Conservation (phyloP, 30 jellyfish, hydroid and myxozoan species). For the Calvadosia cruxmelitensis region DNA sequence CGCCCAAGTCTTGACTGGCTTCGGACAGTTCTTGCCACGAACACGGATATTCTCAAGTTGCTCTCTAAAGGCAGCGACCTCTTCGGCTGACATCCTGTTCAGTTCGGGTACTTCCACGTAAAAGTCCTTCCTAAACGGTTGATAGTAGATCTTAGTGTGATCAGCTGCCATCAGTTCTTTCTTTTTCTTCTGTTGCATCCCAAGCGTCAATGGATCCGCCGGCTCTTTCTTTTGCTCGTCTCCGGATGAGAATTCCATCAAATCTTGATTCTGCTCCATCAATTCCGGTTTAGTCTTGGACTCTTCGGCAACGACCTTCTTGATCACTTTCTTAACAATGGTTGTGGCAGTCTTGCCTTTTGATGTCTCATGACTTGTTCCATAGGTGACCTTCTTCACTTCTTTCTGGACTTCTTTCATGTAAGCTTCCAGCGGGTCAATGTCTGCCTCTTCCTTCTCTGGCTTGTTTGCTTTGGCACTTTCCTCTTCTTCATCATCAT, state of each 20-base stretch:
- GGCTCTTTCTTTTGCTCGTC: slow-evolving; percentile 54
- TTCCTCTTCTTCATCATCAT: slow-evolving; percentile 74
- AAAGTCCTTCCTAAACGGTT: slow-evolving; percentile 65
- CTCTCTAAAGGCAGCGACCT: slow-evolving; percentile 66
- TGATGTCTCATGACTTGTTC: background rate
- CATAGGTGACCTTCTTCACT: slow-evolving; percentile 40
- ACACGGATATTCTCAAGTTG: slow-evolving; percentile 73
- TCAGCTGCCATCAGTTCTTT: slow-evolving; percentile 85
- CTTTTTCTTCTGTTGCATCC: slow-evolving; percentile 41
- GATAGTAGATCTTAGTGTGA: slow-evolving; percentile 80
- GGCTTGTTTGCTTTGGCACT: slow-evolving; percentile 5
- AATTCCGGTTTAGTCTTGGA: slow-evolving; percentile 66
- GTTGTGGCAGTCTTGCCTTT: slow-evolving; percentile 52
- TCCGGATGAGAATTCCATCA: slow-evolving; percentile 91
- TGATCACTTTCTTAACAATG: slow-evolving; percentile 86
- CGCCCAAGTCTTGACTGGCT: slow-evolving; percentile 95
- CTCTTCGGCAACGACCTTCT: slow-evolving; percentile 22
- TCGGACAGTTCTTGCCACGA: slow-evolving; percentile 88
- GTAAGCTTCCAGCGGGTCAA: slow-evolving; percentile 94
- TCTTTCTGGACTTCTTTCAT: slow-evolving; percentile 85
- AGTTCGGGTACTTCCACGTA: slow-evolving; percentile 98
- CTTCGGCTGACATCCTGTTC: slow-evolving; percentile 76
- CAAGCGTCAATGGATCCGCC: background rate
- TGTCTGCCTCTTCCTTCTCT: slow-evolving; percentile 55
- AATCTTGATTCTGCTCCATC: slow-evolving; percentile 94